Base-by-base conservation (phyloP, 2,888 invertebrate species). In the Gnatocerus cornutus region DNA sequence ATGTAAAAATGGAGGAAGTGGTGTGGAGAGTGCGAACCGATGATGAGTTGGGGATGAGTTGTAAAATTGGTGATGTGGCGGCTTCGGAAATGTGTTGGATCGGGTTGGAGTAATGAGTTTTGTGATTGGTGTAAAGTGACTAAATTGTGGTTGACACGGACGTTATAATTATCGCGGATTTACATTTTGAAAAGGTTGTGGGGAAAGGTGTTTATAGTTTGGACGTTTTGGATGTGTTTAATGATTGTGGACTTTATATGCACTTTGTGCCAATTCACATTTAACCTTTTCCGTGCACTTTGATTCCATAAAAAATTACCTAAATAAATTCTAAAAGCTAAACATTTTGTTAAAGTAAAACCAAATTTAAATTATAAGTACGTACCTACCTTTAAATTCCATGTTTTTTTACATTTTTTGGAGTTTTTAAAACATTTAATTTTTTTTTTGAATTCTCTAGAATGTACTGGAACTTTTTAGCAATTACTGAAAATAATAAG, bases 1-100 rank as follows among this genome's bases (percentile, higher is more conserved):
- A 41, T 41, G 41, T 10, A 41, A 41, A 41, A 41, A 41, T 41
- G 9, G 37, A 37, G 37, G 37, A n/a, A n/a, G 37, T 41, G 41
- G 41, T 41, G n/a, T 13, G 6, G 6, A 41, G 5, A 41, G 10
- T 41, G 12, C 12, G 41, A 12, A 7, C n/a, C n/a, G 12, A 13
- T 41, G 13, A 41, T 13, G 41, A 8, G n/a, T 8, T n/a, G 37
- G 37, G 33, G 33, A 33, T 33, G 33, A 33, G 33, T 33, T 33
- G 33, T 33, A 33, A 33, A 41, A 41, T 41, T 41, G 12, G 41
- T 41, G 13, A 41, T n/a, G 37, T n/a, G n/a, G 37, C 37, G 37
- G 37, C n/a, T 37, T 37, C 37, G 37, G n/a, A 41, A 41, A 41
- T 41, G n/a, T 41, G 41, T 13, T 41, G 41, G 7, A 33, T 33